Evolutionary conservation across 2,888 invertebrate species (phyloP).

Genomic region (Nomada ferruginata): DNA sequence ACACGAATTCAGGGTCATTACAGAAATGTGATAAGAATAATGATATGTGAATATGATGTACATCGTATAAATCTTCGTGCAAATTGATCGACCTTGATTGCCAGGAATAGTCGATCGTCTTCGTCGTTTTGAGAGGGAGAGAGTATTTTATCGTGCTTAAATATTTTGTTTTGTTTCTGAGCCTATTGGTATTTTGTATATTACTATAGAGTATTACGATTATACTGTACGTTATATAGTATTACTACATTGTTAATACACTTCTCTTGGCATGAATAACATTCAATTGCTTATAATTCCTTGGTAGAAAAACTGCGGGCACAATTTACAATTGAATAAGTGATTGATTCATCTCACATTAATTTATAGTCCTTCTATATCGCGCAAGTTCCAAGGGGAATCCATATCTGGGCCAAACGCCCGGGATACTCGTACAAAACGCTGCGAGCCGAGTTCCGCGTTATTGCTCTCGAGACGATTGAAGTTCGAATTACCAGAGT

Average conservation of each 20-base stretch:
- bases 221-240: too few relatives aligned
- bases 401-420: neutral
- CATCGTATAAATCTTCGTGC: conserved; percentile 11
- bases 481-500: conserved; percentile 60
- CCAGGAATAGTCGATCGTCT: conserved; percentile 13
- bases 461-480: conserved; percentile 45
- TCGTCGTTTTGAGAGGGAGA: neutral
- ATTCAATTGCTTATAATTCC: too few relatives aligned
- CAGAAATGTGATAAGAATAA: conserved; percentile 29
- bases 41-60: neutral
- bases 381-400: neutral
- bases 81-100: conserved; percentile 34
- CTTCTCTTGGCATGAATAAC: too few relatives aligned
- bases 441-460: conserved; percentile 2
- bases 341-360: neutral
- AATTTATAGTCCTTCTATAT: neutral
- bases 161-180: neutral
- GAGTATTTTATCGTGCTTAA: neutral
- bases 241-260: too few relatives aligned
- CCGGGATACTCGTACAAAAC: conserved; percentile 15
- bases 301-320: too few relatives aligned
- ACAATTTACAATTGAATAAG: too few relatives aligned
- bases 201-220: too few relatives aligned
- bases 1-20: conserved; percentile 50
- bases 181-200: neutral